These are phyloP conservation scores for Barnardius zonarius DNA, from an alignment of 2,113 vertebrate genomes.

Conservation along the genomic window DNA sequence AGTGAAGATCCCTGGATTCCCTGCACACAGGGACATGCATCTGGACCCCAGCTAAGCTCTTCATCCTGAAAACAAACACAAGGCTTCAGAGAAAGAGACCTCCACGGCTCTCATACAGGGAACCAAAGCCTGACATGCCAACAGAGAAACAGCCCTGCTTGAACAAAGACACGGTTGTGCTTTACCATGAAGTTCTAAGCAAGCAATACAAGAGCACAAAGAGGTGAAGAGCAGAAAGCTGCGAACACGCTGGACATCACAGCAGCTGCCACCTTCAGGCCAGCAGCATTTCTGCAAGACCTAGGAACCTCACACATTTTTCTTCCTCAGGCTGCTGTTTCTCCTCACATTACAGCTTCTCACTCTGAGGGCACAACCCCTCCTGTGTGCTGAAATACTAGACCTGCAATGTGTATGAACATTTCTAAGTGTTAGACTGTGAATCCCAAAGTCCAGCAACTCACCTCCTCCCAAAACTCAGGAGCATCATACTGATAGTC, in stretches of 20 bases:
- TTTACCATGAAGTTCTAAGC: neutral
- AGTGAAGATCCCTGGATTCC: conserved; percentile 83
- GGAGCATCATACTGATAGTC: conserved; percentile 90
- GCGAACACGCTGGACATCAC: neutral
- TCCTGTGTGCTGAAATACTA: neutral
- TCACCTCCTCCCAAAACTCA: conserved; percentile 87
- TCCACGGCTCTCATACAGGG: neutral
- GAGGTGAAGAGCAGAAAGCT: neutral
- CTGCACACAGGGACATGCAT: conserved; percentile 92
- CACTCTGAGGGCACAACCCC: neutral
- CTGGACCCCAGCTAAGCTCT: conserved; percentile 78
- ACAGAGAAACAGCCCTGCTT: neutral
- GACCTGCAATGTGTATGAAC: neutral
- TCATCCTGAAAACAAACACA: conserved; percentile 73
- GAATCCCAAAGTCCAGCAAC: conserved; percentile 18
- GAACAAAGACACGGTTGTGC: neutral
- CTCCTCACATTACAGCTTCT: neutral
- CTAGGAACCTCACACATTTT: neutral
- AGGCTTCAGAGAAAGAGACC: neutral
- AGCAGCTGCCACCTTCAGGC: neutral
- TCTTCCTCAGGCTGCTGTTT: neutral
- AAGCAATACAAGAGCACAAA: neutral
- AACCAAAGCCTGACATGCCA: neutral
- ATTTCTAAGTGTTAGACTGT: neutral
- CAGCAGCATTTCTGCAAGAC: neutral